Base-by-base conservation (phyloP, 1,140 invertebrate species). In the Calosoma granatense region DNA sequence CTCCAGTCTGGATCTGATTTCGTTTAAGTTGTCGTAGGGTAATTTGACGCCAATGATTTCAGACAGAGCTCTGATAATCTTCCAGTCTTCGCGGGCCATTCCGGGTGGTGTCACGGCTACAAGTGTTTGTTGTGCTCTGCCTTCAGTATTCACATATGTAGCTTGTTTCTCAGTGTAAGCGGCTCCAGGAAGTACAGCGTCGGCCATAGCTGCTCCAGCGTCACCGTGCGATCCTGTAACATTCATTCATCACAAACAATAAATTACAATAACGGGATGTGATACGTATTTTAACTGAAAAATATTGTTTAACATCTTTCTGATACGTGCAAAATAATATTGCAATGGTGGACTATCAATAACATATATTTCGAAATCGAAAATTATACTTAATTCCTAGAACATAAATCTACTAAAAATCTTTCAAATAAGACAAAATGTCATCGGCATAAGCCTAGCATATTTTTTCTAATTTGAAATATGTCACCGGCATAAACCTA, bases 131-230 rank as follows among this genome's bases (percentile, higher is more conserved):
- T 99, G 97, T n/a, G 94, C 82, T 56, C 97, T 79, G 9, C 97
- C 97, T 79, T 99, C 97, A 0, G 91, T 97, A 73, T 99, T 99
- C 0, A 97, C 93, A 74, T 94, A 99, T 14, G 88, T 97, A 6
- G 79, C 94, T 71, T 93, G 87, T 75, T 99, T 99, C 78, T 99
- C 97, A 1, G 97, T 99, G 70, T 98, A 99, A 0, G 97, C 94
- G n/a, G 93, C 92, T 56, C 92, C 96, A 17, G 97, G 95, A 1
- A 99, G 76, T 57, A 99, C 81, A 15, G 92, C 81, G 75, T 99
- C 96, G 56, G 97, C 95, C 60, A 95, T 88, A 54, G 83, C 73
- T 11, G 97, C 97, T 60, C 96, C 96, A 60, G 75, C 78, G 73
- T 99, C 97, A 54, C 97, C 97, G 76, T 98, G 96, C 76, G 96